Evolutionary conservation across 2,113 vertebrate species (phyloP).

Genomic region (Ovis aries): DNA sequence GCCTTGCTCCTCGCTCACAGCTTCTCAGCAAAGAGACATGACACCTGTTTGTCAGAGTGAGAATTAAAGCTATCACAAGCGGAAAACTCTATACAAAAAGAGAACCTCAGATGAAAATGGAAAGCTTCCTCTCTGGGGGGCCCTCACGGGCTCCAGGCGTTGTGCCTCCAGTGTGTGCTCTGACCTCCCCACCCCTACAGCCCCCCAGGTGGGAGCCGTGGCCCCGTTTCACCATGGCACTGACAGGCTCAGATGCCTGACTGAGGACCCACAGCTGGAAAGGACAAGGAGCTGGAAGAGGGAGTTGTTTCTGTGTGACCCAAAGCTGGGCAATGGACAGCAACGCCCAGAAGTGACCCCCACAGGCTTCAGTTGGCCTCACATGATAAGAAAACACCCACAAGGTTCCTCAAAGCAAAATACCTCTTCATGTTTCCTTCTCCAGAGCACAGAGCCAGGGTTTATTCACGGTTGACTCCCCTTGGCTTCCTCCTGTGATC

Average conservation of each 20-base stretch:
- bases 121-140: background rate
- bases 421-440: background rate
- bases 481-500: background rate
- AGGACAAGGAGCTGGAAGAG: rapidly evolving
- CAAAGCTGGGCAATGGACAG: background rate
- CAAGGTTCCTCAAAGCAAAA: background rate
- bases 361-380: background rate
- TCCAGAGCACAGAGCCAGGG: no score
- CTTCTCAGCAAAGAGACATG: background rate
- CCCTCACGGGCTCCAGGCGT: rapidly evolving
- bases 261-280: rapidly evolving
- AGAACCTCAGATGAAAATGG: rapidly evolving
- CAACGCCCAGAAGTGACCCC: rapidly evolving
- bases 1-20: background rate
- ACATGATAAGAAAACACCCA: background rate
- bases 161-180: rapidly evolving
- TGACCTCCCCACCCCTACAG: background rate
- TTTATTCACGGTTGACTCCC: background rate
- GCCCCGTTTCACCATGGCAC: rapidly evolving
- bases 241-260: rapidly evolving
- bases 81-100: background rate
- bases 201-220: rapidly evolving
- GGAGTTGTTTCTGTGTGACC: no score
- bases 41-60: rapidly evolving
- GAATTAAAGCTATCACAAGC: background rate